phyloP scores from a whole-genome alignment of 2,113 vertebrate genomes.

The Charadrius vociferus region DNA sequence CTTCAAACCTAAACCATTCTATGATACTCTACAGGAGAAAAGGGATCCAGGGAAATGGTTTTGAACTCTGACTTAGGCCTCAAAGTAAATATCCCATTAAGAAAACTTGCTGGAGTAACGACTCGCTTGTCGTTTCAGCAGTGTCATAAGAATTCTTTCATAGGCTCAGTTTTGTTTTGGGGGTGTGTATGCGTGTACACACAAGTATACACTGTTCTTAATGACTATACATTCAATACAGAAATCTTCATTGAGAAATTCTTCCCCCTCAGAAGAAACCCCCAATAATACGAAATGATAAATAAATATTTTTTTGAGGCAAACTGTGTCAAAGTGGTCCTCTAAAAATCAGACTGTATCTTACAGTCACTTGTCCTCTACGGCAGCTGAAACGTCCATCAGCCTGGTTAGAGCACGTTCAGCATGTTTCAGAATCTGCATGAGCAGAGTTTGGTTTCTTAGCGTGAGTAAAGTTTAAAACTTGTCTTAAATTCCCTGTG shows the following conservation, averaged over 20 bases:
- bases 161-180: background rate
- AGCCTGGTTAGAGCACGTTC: background rate
- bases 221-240: background rate
- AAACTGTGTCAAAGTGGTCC: too few species aligned
- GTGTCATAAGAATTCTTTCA: background rate
- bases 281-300: background rate
- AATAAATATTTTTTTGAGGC: background rate
- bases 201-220: fast-evolving
- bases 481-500: background rate
- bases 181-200: fast-evolving
- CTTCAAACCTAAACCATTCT: too few species aligned
- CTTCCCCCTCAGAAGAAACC: background rate
- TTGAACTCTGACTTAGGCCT: background rate
- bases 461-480: background rate
- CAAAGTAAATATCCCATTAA: background rate
- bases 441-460: background rate
- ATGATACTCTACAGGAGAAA: too few species aligned
- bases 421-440: fast-evolving
- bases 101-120: background rate
- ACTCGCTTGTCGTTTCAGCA: background rate
- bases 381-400: too few species aligned
- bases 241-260: background rate
- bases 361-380: background rate
- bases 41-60: too few species aligned
- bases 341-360: background rate